phyloP scores from a whole-genome alignment of 2,888 invertebrate genomes.

The Lasioglossum marginatum region DNA sequence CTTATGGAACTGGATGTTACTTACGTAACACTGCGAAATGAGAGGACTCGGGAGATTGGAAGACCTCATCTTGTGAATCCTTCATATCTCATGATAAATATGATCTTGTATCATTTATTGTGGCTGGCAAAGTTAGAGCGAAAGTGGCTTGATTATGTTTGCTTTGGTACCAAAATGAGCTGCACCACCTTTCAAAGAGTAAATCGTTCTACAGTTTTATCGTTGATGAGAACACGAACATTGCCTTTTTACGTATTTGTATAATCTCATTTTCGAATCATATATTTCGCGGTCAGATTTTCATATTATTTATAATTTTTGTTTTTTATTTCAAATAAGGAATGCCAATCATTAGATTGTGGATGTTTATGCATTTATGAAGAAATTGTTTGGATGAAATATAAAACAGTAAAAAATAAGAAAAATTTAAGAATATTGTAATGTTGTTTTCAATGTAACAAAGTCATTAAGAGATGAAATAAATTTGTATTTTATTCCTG shows the following conservation, averaged over 20 bases:
- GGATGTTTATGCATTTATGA: no score
- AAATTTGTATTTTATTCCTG: no score
- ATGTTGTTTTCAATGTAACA: no score
- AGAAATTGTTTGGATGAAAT: no score
- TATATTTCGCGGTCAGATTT: neutral
- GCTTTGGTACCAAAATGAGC: conserved; percentile 67
- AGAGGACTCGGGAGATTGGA: conserved; percentile 31
- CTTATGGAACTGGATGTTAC: conserved; percentile 53
- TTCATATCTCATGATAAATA: conserved; percentile 73
- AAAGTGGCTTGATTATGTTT: conserved; percentile 70
- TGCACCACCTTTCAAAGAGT: conserved; percentile 45
- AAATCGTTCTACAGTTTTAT: conserved; percentile 42
- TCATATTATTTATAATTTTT: neutral
- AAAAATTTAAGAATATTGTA: no score
- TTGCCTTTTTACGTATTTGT: conserved; percentile 2
- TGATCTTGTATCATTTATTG: conserved; percentile 72
- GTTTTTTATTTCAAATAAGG: no score
- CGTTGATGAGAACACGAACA: conserved; percentile 16
- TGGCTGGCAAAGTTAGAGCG: conserved; percentile 58
- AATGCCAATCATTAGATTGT: no score
- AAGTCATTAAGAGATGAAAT: no score
- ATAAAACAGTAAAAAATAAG: no score
- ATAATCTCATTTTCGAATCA: neutral
- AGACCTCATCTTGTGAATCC: conserved; percentile 64
- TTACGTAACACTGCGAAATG: conserved; percentile 35